phyloP scores from a whole-genome alignment of 2,797 vertebrate genomes.

The Setipinna tenuifilis region DNA sequence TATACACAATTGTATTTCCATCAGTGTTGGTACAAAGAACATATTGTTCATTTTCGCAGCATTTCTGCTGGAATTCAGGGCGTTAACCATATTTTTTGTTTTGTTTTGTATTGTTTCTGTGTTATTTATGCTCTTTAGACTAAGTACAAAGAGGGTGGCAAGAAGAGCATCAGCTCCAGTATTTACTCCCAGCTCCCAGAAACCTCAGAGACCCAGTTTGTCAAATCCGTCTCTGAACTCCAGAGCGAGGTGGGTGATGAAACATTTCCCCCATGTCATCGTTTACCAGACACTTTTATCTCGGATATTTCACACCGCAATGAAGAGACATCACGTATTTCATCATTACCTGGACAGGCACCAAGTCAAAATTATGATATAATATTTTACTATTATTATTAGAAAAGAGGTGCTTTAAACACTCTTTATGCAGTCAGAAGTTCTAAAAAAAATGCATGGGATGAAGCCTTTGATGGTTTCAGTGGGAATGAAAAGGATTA shows the following conservation, averaged over 20 bases:
- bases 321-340: background rate
- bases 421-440: background rate
- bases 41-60: background rate
- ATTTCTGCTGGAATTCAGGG: too few species aligned
- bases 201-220: constrained; percentile 82
- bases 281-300: constrained; percentile 17
- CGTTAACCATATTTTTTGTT: background rate
- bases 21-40: too few species aligned
- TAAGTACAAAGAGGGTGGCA: constrained; percentile 79
- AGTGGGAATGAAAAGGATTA: background rate
- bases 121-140: constrained; percentile 61
- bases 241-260: constrained; percentile 64
- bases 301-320: background rate
- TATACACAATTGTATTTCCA: too few species aligned
- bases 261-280: background rate
- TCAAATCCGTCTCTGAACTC: constrained; percentile 72
- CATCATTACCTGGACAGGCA: background rate
- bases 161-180: constrained; percentile 69
- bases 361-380: background rate
- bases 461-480: background rate
- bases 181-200: constrained; percentile 78
- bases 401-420: background rate
- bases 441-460: background rate
- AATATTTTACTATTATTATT: background rate
- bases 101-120: background rate